phyloP scores from a whole-genome alignment of 2,113 vertebrate genomes.

The Sphaerodactylus townsendi region DNA sequence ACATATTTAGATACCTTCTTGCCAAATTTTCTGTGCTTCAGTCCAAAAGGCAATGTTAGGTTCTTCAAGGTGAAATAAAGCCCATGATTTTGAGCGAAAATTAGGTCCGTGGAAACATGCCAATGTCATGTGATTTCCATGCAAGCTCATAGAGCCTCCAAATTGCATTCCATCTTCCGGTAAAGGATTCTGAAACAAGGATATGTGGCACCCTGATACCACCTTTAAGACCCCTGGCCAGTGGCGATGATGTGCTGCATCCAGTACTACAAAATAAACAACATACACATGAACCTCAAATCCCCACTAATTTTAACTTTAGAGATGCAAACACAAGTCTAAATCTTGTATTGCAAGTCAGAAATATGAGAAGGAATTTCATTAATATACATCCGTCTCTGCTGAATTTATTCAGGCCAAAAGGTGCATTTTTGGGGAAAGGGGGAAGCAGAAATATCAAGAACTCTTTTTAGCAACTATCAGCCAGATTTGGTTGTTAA shows the following conservation, averaged over 20 bases:
- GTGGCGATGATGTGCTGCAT: conserved; percentile 94
- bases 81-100: conserved; percentile 98
- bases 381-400: neutral
- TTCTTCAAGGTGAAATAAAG: conserved; percentile 96
- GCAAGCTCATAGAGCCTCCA: conserved; percentile 96
- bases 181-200: conserved; percentile 93
- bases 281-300: neutral
- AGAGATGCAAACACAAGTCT: neutral
- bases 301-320: neutral
- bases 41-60: conserved; percentile 99
- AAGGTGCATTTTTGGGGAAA: neutral
- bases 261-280: conserved; percentile 79
- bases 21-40: conserved; percentile 97
- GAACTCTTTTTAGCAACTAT: neutral
- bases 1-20: conserved; percentile 83
- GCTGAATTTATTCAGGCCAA: neutral
- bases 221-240: conserved; percentile 96
- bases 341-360: neutral
- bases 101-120: conserved; percentile 98
- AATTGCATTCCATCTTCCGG: conserved; percentile 96
- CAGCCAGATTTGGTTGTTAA: neutral
- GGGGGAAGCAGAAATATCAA: neutral
- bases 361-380: fast-evolving
- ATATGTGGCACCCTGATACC: conserved; percentile 95
- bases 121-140: conserved; percentile 97